A percentile compares a stretch with the other conserved stretches of the same genome.
phyloP scores from a whole-genome alignment of 2,113 vertebrate genomes.

The Vulpes lagopus region DNA sequence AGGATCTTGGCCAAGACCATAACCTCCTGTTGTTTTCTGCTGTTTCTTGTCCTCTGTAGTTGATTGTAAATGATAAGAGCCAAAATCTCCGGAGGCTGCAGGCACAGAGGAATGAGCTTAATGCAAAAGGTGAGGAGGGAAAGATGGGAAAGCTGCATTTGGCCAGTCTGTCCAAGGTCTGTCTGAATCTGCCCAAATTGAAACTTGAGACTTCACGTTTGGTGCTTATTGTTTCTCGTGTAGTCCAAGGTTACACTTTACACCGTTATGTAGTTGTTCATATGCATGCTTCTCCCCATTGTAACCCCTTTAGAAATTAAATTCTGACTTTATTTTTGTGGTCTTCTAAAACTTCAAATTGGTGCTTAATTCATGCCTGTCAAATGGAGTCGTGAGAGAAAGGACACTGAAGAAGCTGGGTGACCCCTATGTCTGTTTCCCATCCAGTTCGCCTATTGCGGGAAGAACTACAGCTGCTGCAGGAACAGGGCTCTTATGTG shows the following conservation, averaged over 20 bases:
- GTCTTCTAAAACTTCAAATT: background rate
- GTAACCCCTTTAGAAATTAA: background rate
- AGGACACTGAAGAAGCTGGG: background rate
- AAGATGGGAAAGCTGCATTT: background rate
- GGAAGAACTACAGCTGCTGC: constrained; percentile 97
- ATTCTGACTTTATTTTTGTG: background rate
- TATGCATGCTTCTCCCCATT: rapidly evolving
- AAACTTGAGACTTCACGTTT: background rate
- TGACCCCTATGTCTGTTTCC: background rate
- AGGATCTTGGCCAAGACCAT: background rate
- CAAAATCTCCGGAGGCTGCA: constrained; percentile 98
- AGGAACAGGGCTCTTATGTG: constrained; percentile 99
- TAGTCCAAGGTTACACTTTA: background rate
- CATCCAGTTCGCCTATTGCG: constrained; percentile 94
- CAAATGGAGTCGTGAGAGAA: constrained; percentile 69
- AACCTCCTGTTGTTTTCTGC: background rate
- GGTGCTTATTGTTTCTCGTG: background rate
- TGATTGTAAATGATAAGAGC: constrained; percentile 98
- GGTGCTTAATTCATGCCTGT: background rate
- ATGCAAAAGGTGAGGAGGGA: constrained; percentile 93
- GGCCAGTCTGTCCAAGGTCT: background rate
- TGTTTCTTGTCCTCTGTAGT: constrained; percentile 82
- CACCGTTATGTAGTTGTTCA: background rate
- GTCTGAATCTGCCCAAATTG: background rate
- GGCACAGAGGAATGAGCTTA: constrained; percentile 98